Base-by-base conservation (phyloP, 2,797 vertebrate genomes). In the Rallus crepitans region DNA sequence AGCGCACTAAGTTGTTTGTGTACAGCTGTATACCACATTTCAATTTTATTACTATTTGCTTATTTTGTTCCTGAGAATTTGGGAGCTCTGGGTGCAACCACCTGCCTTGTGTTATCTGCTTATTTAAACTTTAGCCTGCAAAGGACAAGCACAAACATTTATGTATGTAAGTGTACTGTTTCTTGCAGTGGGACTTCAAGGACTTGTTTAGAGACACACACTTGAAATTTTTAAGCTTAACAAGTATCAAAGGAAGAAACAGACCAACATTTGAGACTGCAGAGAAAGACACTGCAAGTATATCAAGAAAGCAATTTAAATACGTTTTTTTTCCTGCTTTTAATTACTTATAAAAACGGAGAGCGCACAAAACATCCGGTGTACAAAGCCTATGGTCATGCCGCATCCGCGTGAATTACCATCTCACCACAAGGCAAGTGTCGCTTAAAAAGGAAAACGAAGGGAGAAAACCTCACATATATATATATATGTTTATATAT, bases 161-260 rank as follows among this genome's bases (percentile, higher is more conserved):
- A 66, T 12, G 11, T 6, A 28, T 3, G 0, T 1, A 63, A 81
- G 9, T 4, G 37, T 3, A 23, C 1, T 0, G 7, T 9, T 70
- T 40, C 25, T 19, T 42, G 3, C 2, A 28, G 3, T 1, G 11
- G 12, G 19, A 24, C 12, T 33, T 52, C 0, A 3, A 7, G 10
- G 3, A 3, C 20, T 12, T 19, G 39, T 55, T 18, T 2, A 4
- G 4, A 27, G 8, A 15, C 18, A 23, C 5, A 27, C 8, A 12
- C 10, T 13, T 25, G n/a, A 35, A 45, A 10, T 18, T 56, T 71
- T 13, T 1, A 53, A 57, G 14, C 65, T 73, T 52, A 69, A 19
- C 15, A 75, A 56, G 8, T 19, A 19, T 2, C 17, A 50, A n/a
- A 42, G 21, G 18, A 56, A 33, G 6, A 61, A 72, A 16, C 0